Base-by-base conservation (phyloP, 2,113 vertebrate genomes). In the Tor tambroides region DNA sequence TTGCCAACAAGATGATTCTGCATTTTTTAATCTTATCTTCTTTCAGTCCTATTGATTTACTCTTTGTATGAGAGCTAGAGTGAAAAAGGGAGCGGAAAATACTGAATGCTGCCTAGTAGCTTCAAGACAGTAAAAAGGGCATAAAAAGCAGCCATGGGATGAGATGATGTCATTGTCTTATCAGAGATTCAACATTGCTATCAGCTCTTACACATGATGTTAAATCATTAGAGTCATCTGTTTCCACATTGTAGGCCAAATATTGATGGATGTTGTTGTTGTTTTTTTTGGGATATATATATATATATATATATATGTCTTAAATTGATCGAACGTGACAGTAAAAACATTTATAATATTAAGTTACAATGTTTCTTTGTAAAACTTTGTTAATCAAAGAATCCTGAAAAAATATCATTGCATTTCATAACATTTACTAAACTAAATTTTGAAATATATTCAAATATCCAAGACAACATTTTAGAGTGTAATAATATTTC, bases 181-280 rank as follows among this genome's bases (percentile, higher is more conserved):
- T 91, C 87, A 32, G 59, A 89, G 43, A 89, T 88, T 80, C 91
- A 83, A 92, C 89, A 87, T 69, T 81, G 67, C n/a, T 90, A 93
- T 88, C 87, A 65, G 59, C 28, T 88, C 85, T n/a, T 75, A 5
- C 54, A 67, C n/a, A 21, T 0, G 23, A 23, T 12, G 86, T 77
- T 63, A 88, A 41, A 43, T 26, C 51, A 49, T 75, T 28, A 86
- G 46, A 72, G 14, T 61, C 23, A 83, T 67, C 2, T 12, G 46
- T 71, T 72, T 80, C 0, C 26, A 28, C 65, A 76, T 61, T 85
- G 43, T 15, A 80, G 5, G 4, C 17, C 30, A 65, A 43, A 35
- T 4, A 59, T 14, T 43, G 21, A n/a, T n/a, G 38, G 35, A 41
- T 2, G 21, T 74, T 41, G n/a, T n/a, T n/a, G n/a, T 43, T 38